Evolutionary conservation across 1,140 invertebrate genomes (phyloP), one percentile per base, ranked within the genome.

Genomic region (Ostrea denselamellosa): DNA sequence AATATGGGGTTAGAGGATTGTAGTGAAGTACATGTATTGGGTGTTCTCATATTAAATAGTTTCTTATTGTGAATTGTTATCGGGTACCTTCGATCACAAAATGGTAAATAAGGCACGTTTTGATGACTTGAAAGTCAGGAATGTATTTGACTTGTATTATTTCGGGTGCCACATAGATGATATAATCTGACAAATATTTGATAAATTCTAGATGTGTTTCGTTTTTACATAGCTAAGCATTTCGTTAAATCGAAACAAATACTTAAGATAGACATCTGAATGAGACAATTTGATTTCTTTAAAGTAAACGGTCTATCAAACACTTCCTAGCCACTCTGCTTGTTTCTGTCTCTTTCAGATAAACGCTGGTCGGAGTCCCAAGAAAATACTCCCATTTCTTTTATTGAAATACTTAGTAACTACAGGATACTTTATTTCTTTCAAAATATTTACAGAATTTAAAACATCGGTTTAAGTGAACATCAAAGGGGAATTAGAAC

Each of bases 111-210:
- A 77, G 28, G 68, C 68, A 77, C 68, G 68, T 77, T 77, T 77
- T 28, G 68, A 77, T 77, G 68, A 77, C 68, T 77, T 25, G 28
- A 25, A 77, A 34, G 68, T 28, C 68, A 77, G 68, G 68, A 77
- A 77, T 77, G 68, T 77, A 28, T 77, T 77, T 77, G 68, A 77
- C 68, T 77, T 77, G 22, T 34, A 77, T 77, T 77, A 77, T 77
- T 28, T 25, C 22, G 68, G 68, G 68, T 77, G 68, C 68, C 68
- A 77, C 25, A 34, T 34, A 77, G 25, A 77, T 77, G 68, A 77
- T 77, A 77, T 77, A 77, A 77, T 77, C 68, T 77, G 68, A 77
- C 68, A 77, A 77, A 77, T 77, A 77, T 77, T 77, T 77, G 68
- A 77, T 77, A 77, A 77, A 77, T 77, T 77, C 68, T 77, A 34